Conservation (phyloP, 2,113 vertebrate genomes). For the Hemicordylus capensis region DNA sequence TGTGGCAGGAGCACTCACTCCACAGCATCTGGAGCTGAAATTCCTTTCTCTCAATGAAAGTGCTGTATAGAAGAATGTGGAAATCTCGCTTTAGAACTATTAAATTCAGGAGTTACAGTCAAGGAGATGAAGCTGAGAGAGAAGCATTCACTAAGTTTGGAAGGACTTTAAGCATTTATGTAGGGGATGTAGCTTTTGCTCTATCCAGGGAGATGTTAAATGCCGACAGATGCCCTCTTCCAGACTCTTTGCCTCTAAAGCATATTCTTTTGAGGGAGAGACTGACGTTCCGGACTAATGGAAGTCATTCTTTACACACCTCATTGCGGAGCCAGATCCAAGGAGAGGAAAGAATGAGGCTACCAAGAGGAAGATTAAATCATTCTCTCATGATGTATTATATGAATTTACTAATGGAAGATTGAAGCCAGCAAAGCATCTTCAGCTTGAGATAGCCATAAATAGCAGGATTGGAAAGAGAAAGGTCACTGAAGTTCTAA, state of each 20-base stretch:
- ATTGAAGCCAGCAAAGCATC: not conserved
- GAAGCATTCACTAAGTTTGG: not conserved
- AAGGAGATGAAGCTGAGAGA: not conserved
- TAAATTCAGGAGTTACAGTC: not conserved
- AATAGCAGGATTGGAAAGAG: not conserved
- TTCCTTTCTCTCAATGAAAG: not conserved
- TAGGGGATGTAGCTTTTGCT: not conserved
- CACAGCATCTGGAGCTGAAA: not conserved
- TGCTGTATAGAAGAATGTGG: not conserved
- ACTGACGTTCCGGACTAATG: no score
- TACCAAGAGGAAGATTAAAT: not conserved
- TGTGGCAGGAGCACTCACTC: not conserved
- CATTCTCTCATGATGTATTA: not conserved
- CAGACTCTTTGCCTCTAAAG: not conserved
- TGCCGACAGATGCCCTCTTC: no score
- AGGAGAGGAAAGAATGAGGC: not conserved
- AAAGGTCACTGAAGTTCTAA: not conserved
- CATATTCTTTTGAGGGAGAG: not conserved
- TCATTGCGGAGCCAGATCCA: not conserved
- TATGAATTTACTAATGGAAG: not conserved
- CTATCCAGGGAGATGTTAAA: not conserved
- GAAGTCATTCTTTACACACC: not conserved
- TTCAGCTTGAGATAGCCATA: not conserved
- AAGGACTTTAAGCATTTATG: not conserved
- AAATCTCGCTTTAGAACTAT: not conserved